Evolutionary conservation across 2,113 vertebrate genomes (phyloP).

Genomic region (Etheostoma cragini): DNA sequence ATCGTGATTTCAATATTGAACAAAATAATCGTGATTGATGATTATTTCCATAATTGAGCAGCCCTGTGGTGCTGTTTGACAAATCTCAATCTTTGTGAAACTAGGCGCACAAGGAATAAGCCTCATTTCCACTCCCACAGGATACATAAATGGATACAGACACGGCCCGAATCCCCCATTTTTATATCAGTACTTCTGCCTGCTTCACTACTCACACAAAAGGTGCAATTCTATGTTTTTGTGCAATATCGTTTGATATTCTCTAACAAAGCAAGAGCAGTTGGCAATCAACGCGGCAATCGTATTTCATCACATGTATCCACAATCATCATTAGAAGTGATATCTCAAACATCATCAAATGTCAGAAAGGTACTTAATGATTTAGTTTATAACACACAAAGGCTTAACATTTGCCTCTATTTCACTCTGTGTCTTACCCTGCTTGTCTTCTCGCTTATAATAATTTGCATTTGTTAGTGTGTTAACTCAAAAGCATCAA

Average conservation of each 20-base stretch:
- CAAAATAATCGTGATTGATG: too few relatives aligned
- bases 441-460: too few relatives aligned
- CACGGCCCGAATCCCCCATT: neutral
- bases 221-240: neutral
- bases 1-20: too few relatives aligned
- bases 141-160: neutral
- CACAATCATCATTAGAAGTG: neutral
- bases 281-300: neutral
- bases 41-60: too few relatives aligned
- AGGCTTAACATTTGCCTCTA: neutral
- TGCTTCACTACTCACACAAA: neutral
- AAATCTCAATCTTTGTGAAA: neutral
- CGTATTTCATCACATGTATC: neutral
- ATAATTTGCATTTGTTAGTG: neutral
- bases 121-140: neutral
- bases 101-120: too few relatives aligned
- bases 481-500: neutral
- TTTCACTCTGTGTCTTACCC: neutral
- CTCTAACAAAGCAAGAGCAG: neutral
- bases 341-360: neutral
- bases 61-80: neutral
- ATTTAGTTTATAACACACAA: neutral
- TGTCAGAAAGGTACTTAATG: neutral
- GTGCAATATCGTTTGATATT: neutral
- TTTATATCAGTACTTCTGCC: neutral